These are phyloP conservation scores for Rhinella marina DNA, from an alignment of 2,797 vertebrate species.

Conservation along the genomic window DNA sequence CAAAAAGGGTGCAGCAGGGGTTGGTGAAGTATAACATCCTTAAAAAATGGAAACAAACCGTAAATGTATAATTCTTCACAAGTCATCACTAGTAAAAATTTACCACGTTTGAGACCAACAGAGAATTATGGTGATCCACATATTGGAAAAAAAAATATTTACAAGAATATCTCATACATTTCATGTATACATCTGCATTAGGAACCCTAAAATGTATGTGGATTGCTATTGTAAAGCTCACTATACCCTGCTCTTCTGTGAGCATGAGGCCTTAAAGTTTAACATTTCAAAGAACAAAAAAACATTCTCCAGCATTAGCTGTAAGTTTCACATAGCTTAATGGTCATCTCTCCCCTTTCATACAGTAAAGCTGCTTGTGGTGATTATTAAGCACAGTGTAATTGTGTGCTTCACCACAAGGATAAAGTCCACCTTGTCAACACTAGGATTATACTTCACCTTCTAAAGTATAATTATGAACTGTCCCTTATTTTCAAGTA, in stretches of 20 bases:
- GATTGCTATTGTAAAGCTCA: background rate
- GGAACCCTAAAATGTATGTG: background rate
- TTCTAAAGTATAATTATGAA: constrained; percentile 30
- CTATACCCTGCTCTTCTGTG: background rate
- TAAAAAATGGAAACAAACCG: too few relatives aligned
- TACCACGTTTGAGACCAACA: too few relatives aligned
- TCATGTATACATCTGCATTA: background rate
- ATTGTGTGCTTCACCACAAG: constrained; percentile 10
- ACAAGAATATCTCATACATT: background rate
- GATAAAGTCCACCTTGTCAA: constrained; percentile 40
- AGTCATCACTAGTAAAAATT: too few relatives aligned
- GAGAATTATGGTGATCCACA: too few relatives aligned
- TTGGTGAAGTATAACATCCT: too few relatives aligned
- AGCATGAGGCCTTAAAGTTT: background rate
- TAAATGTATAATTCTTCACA: too few relatives aligned
- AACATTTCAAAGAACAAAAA: background rate
- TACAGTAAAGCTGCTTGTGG: background rate
- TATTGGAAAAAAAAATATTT: too few relatives aligned
- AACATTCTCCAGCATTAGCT: background rate
- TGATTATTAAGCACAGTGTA: background rate
- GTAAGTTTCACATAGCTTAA: background rate
- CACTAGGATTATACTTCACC: background rate
- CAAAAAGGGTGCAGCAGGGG: too few relatives aligned
- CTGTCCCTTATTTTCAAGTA: constrained; percentile 34
- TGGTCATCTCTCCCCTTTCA: background rate